Evolutionary conservation across 2,797 vertebrate genomes (phyloP).

Genomic region (Micrastur ruficollis): DNA sequence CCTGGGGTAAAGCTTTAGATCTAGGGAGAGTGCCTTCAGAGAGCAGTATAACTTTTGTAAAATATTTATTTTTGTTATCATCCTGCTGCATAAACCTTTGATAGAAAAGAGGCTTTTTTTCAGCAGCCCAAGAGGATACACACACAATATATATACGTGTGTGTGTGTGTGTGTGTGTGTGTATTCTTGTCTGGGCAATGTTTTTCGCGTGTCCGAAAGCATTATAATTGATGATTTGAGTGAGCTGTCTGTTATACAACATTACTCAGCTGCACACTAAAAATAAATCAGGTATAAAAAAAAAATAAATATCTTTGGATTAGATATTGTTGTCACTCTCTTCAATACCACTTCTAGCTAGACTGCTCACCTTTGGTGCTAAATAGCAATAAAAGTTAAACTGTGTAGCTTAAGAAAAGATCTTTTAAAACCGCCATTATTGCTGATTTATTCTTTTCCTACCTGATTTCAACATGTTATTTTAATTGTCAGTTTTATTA

Average conservation of each 20-base stretch:
- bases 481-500: conserved; percentile 24
- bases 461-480: background rate
- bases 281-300: background rate
- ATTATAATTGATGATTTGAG: background rate
- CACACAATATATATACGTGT: too few species aligned
- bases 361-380: background rate
- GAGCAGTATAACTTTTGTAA: background rate
- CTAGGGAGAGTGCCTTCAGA: background rate
- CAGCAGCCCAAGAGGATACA: background rate
- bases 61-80: conserved; percentile 25
- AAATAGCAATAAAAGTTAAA: background rate
- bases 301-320: background rate
- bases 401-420: background rate
- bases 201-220: background rate
- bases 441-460: background rate
- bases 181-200: background rate
- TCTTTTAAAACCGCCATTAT: background rate
- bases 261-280: background rate
- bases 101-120: background rate
- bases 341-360: background rate
- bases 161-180: too few species aligned
- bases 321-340: background rate
- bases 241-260: background rate
- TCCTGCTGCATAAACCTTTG: background rate
- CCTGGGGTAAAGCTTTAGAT: conserved; percentile 26